Evolutionary conservation across 2,888 invertebrate species (phyloP).

Genomic region (Meliscaeva auricollis): DNA sequence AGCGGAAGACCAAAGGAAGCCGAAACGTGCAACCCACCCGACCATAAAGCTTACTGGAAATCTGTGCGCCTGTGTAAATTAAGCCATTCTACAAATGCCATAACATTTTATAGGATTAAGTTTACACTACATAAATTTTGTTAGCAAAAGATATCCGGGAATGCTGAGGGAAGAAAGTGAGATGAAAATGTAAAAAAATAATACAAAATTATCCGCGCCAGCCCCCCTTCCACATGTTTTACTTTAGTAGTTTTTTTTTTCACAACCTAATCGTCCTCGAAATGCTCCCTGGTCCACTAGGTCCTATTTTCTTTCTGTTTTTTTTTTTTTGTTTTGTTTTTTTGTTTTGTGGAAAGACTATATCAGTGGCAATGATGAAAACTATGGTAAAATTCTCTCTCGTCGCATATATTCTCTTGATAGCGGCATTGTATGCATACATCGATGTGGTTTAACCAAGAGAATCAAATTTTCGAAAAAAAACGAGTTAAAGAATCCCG

Average conservation of each 20-base stretch:
- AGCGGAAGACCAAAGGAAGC: conserved; percentile 46
- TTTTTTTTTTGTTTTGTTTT: background rate
- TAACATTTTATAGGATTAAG: conserved; percentile 81
- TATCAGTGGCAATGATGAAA: conserved; percentile 8
- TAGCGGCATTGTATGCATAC: conserved; percentile 17
- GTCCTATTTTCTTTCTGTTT: conserved; percentile 9
- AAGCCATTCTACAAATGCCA: conserved; percentile 78
- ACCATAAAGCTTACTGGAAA: conserved; percentile 73
- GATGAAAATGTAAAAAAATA: conserved; percentile 64
- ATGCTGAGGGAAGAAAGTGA: background rate
- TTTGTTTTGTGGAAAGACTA: background rate
- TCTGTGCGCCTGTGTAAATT: conserved; percentile 77
- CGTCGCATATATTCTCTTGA: conserved; percentile 32
- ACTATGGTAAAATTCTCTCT: background rate
- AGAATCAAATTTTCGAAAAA: background rate
- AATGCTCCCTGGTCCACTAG: conserved; percentile 77
- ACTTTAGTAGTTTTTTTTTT: conserved; percentile 42
- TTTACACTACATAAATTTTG: conserved; percentile 82
- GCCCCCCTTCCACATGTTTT: conserved; percentile 49
- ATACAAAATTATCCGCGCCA: conserved; percentile 64
- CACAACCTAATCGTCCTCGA: conserved; percentile 79
- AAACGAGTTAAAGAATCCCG: too few relatives aligned
- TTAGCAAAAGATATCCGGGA: conserved; percentile 77
- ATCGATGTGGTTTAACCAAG: conserved; percentile 35
- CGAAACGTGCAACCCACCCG: conserved; percentile 60